Evolutionary conservation across 1,140 invertebrate genomes (phyloP), one percentile per base, ranked within the genome.

Genomic region (Saccostrea echinata): DNA sequence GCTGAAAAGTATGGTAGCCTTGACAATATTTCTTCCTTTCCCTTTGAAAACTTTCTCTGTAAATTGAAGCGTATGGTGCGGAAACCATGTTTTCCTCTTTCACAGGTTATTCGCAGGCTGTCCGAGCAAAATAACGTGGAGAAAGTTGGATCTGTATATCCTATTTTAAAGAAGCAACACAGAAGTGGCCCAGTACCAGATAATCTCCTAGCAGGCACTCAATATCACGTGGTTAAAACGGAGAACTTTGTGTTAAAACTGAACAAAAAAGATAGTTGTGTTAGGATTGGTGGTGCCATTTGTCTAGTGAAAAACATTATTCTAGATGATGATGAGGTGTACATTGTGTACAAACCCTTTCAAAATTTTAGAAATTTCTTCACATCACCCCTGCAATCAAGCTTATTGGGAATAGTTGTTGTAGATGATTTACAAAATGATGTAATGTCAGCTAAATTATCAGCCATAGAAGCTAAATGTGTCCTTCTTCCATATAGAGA

Each of bases 21-120:
- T 51, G 94, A 96, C 87, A 91, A 89, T 51, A 93, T 92, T 85
- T 94, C 92, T 68, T 92, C 94, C 24, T 96, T 95, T 91, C 87
- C 90, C 24, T 96, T 95, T 94, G 95, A 96, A 93, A 95, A 94
- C 90, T 93, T 92, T 87, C 88, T 96, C 61, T 85, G 92, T 82
- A 86, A 91, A 84, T 89, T 95, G 24, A 95, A 95, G 92, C 91
- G 88, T 82, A 64, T 91, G 12, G 76, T 94, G 21, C 86, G 90
- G 52, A 81, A 81, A 51, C 30, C 76, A n/a, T n/a, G n/a, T n/a
- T n/a, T n/a, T n/a, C n/a, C n/a, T n/a, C n/a, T n/a, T n/a, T n/a
- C n/a, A n/a, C n/a, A n/a, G n/a, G n/a, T n/a, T n/a, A n/a, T n/a
- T n/a, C n/a, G n/a, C n/a, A n/a, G n/a, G n/a, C n/a, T n/a, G n/a